Evolutionary conservation across 2,113 vertebrate species (phyloP).

Genomic region (Gobiocypris rarus): DNA sequence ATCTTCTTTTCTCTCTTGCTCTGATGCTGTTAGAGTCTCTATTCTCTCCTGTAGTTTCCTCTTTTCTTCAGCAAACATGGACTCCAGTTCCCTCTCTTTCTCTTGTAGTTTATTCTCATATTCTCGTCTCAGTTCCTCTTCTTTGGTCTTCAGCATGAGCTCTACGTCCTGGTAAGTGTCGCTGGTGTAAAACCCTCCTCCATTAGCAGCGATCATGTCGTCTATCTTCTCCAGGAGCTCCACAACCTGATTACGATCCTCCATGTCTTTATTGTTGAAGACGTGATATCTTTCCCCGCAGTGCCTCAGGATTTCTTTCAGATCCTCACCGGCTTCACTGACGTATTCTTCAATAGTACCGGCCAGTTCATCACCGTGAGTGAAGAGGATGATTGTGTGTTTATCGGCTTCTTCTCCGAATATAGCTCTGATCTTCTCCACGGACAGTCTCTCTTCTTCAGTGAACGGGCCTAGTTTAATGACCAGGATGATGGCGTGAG

Average conservation of each 20-base stretch:
- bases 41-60: too few species aligned
- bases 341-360: too few species aligned
- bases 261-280: background rate
- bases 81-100: background rate
- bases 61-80: too few species aligned
- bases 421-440: background rate
- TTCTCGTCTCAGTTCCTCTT: background rate
- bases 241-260: background rate
- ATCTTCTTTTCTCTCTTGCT: too few species aligned
- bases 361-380: background rate
- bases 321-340: rapidly evolving
- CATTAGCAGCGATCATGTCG: background rate
- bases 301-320: too few species aligned
- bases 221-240: background rate
- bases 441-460: too few species aligned
- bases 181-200: background rate
- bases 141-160: background rate
- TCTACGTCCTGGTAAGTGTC: background rate
- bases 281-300: too few species aligned
- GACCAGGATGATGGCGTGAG: too few species aligned
- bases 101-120: background rate
- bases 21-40: too few species aligned
- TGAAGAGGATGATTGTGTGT: conserved; percentile 2
- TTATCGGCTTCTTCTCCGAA: conserved; percentile 41
- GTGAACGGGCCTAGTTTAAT: too few species aligned